Evolutionary conservation across 1,140 invertebrate species (phyloP).

Genomic region (Alviniconcha marisindica): DNA sequence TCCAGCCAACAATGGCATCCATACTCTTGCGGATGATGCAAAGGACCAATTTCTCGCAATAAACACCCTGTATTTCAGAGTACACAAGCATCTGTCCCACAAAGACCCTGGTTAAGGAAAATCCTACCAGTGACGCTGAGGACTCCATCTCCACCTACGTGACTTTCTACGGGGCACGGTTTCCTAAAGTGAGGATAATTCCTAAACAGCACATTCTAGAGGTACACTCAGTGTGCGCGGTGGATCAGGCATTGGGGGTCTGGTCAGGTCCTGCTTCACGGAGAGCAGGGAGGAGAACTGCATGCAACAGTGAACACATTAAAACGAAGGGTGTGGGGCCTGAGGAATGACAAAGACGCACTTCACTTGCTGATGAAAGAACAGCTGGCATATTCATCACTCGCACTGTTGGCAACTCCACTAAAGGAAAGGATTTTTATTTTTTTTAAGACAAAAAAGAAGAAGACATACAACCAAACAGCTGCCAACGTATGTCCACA

Average conservation of each 20-base stretch:
- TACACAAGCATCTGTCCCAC: not conserved
- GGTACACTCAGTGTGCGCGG: not conserved
- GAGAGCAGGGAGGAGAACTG: not conserved
- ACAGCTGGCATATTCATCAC: not conserved
- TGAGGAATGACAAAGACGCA: not conserved
- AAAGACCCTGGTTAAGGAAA: not conserved
- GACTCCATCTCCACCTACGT: not conserved
- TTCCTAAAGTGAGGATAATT: not conserved
- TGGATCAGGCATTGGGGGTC: not conserved
- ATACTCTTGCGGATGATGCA: not conserved
- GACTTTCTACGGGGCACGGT: not conserved
- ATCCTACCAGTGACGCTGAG: not conserved
- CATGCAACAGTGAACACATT: not conserved
- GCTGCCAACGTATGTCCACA: too few species aligned
- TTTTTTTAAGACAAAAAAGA: too few species aligned
- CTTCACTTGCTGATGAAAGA: not conserved
- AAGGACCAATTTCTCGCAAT: not conserved
- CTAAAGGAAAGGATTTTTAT: too few species aligned
- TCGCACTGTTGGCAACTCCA: not conserved
- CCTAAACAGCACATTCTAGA: constrained; percentile 4
- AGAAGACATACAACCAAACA: too few species aligned
- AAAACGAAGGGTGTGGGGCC: not conserved
- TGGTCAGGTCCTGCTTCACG: not conserved
- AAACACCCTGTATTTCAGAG: not conserved
- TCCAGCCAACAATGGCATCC: not conserved